Conservation (phyloP, 2,888 invertebrate species). For the Bombylius discolor region DNA sequence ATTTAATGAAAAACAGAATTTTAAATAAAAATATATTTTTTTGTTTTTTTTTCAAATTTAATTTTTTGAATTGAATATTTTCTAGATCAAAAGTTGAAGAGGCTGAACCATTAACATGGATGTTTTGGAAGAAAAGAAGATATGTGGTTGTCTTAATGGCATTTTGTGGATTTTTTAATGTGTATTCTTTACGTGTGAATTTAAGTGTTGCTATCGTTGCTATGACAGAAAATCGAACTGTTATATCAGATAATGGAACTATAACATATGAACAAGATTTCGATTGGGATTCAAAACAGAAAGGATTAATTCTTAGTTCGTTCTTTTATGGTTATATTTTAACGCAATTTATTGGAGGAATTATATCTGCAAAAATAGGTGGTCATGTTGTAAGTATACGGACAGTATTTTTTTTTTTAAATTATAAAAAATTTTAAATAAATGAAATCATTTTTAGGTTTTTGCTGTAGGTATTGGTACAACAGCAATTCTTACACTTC, state of each 20-base stretch:
- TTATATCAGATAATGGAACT: slow-evolving; percentile 49
- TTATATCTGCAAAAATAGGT: slow-evolving; percentile 69
- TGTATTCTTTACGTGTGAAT: slow-evolving; percentile 73
- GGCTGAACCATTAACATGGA: slow-evolving; percentile 42
- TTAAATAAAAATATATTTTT: no score
- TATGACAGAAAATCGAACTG: slow-evolving; percentile 65
- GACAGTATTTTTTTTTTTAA: no score
- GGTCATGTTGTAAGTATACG: slow-evolving; percentile 50
- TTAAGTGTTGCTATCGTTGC: slow-evolving; percentile 87
- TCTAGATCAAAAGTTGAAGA: slow-evolving; percentile 14
- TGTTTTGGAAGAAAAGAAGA: slow-evolving; percentile 60
- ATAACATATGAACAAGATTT: slow-evolving; percentile 55
- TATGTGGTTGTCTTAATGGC: slow-evolving; percentile 63
- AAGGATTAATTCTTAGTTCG: slow-evolving; percentile 67
- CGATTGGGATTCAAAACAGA: slow-evolving; percentile 64
- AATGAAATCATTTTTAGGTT: slow-evolving; percentile 35
- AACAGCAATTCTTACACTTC: slow-evolving; percentile 64
- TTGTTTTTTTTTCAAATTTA: no score
- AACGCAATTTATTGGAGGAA: slow-evolving; percentile 73
- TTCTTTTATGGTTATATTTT: slow-evolving; percentile 84
- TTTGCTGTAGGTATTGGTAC: slow-evolving; percentile 65
- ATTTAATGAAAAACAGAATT: no score
- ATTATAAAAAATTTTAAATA: not conserved
- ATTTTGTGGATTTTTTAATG: slow-evolving; percentile 75
- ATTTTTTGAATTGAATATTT: not conserved